Evolutionary conservation across 2,797 vertebrate species (phyloP), one percentile per base, ranked within the genome.

Genomic region (Gymnothorax javanicus): DNA sequence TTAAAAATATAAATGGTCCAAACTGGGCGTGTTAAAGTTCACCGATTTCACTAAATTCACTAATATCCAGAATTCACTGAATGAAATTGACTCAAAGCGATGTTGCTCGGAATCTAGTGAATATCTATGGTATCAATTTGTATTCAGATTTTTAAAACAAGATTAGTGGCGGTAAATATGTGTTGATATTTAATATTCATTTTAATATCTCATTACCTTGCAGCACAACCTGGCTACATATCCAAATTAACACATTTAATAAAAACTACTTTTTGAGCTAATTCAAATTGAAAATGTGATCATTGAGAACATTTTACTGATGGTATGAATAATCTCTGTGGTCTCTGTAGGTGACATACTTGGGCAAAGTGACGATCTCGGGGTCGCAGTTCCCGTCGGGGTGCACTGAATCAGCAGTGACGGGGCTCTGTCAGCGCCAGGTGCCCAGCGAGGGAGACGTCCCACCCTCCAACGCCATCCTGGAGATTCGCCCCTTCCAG

Each of bases 401-500:
- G 88, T 99, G 99, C 95, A 99, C 99, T 3, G 98, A 99, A 90
- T 97, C 97, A 2, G 98, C 98, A 0, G 98, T 99, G 90, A 96
- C 97, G 0, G 97, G 98, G 89, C 96, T 99, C 87, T 98, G 98
- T 95, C 97, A 98, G 84, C 95, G 93, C 64, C 96, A 95, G 7
- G 95, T 94, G 0, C 91, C 97, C 0, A 89, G 95, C 87, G 95
- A 95, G 88, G 96, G 97, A 85, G 97, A 97, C n/a, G 82, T 95
- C 90, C 94, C 95, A 54, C 93, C 95, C 86, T 93, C 95, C 90
- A 97, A 95, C 0, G 96, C 97, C 84, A 94, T 99, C 89, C 95
- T 99, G 92, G 98, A 99, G 95, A 99, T 99, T 89, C 98, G 98
- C 0, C 99, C 99, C 6, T 99, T 99, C 93, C 98, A 99, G 93